Evolutionary conservation across 2,888 invertebrate genomes (phyloP), one percentile per base, ranked within the genome.

Genomic region (Schizaphis graminum): DNA sequence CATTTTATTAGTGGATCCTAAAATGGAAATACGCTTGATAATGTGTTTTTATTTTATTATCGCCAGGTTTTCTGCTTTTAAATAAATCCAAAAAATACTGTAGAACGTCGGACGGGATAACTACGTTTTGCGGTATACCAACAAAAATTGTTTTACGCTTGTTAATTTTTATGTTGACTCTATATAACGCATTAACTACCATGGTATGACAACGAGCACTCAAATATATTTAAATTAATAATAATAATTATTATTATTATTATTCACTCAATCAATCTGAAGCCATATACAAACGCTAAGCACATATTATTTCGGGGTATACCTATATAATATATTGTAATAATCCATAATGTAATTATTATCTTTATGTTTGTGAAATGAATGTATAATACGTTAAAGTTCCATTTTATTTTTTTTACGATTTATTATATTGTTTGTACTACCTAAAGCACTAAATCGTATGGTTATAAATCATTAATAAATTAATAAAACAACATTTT

Each of bases 21-120:
- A 57, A 91, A 91, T 57, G 44, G 28, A 85, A 57, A 91, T 28
- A 91, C 85, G 44, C 91, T 91, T 57, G 84, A 85, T 57, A 85
- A 91, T 57, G 91, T 56, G 56, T 91, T 91, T 91, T 91, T 91
- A 41, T 91, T 91, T 85, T 91, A 41, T 91, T 56, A 85, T 53
- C 16, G 28, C 56, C 44, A 44, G 44, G 44, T 85, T 44, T 85
- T 11, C n/a, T 53, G 77, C 28, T 84, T 91, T 53, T 41, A 56
- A 67, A 53, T 85, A 28, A 84, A 85, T 85, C 26, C 13, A 56
- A 91, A 44, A 44, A 56, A 57, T 77, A 24, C n/a, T 53, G 13
- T 47, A 11, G 44, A 47, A 49, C 41, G 77, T 47, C 24, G 4
- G 88, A 88, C n/a, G 11, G 41, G 26, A 88, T 56, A 88, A 88